These are phyloP conservation scores for Megaceryle alcyon DNA, from an alignment of 2,797 vertebrate species.

Conservation along the genomic window DNA sequence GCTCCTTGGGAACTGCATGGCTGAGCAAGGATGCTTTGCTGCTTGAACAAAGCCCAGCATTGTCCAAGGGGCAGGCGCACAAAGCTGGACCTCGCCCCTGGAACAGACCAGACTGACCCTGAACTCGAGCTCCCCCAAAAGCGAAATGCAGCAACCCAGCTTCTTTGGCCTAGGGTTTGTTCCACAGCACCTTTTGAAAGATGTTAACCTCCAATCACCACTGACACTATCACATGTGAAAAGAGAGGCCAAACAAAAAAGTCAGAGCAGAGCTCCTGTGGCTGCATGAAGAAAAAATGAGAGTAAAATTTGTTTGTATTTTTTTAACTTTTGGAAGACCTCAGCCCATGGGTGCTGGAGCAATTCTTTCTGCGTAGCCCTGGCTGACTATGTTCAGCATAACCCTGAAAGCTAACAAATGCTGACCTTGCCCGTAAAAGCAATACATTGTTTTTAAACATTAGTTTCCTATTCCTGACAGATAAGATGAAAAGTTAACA, in stretches of 20 bases:
- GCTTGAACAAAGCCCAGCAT: conserved; percentile 50
- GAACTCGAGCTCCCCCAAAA: conserved; percentile 17
- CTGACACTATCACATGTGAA: not conserved
- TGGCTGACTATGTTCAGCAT: conserved; percentile 28
- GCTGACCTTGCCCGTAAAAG: conserved; percentile 78
- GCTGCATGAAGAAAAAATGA: not conserved
- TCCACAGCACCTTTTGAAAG: not conserved
- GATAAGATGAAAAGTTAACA: conserved; percentile 78
- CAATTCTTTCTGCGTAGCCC: conserved; percentile 25
- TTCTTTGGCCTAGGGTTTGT: conserved; percentile 8
- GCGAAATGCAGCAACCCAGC: not conserved
- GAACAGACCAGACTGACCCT: conserved; percentile 56
- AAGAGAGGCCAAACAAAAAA: not conserved
- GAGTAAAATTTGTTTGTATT: not conserved
- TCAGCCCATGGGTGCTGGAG: conserved; percentile 1
- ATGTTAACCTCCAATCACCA: not conserved
- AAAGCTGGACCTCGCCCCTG: conserved; percentile 47
- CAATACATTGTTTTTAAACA: conserved; percentile 79
- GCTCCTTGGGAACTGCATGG: conserved; percentile 44
- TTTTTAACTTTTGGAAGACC: conserved; percentile 38
- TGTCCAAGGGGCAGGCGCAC: conserved; percentile 28
- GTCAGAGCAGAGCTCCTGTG: not conserved
- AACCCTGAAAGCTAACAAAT: conserved; percentile 71
- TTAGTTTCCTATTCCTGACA: conserved; percentile 81
- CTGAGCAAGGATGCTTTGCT: conserved; percentile 67